Base-by-base conservation (phyloP, 2,797 vertebrate genomes). In the Anolis apletophallus region DNA sequence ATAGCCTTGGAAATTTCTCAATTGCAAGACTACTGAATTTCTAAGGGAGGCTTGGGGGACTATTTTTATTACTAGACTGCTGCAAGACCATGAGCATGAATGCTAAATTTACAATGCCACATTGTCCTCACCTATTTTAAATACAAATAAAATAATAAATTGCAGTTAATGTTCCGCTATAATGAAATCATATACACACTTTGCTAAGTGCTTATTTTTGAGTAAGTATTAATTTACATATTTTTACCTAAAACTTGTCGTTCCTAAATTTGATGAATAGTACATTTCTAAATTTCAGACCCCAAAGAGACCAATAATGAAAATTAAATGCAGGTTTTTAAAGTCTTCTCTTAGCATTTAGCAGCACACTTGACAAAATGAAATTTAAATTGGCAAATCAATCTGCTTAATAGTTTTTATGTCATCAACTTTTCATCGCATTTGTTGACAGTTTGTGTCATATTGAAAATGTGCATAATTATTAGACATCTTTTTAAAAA, bases 381-480 rank as follows among this genome's bases (percentile, higher is more conserved):
- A 59, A 61, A 69, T 78, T 59, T 78, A 87, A 83, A 83, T 83
- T 54, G 78, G 55, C 46, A 83, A 87, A 87, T 34, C 74, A 87
- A 52, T 83, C 54, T 71, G 83, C 13, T 52, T 50, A 83, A 52
- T 3, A 52, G 11, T 52, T 52, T 83, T 36, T n/a, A 54, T 79
- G 21, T 64, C 67, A 78, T 83, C 67, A 50, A 52, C 55, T 83
- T 83, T 83, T n/a, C 46, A 10, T 72, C 34, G 40, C 16, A n/a
- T 9, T 72, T 9, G 14, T 82, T 69, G 19, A 14, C 8, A 59
- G 19, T 59, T 78, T 12, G 17, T n/a, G 16, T 78, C 54, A 59
- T 77, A 29, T 61, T 87, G 17, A 71, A 50, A 14, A 87, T 78
- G 74, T 64, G 77, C 73, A 83, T 82, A 82, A 69, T 82, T 77